Evolutionary conservation across 2,113 vertebrate species (phyloP).

Genomic region (Amphiprion percula): DNA sequence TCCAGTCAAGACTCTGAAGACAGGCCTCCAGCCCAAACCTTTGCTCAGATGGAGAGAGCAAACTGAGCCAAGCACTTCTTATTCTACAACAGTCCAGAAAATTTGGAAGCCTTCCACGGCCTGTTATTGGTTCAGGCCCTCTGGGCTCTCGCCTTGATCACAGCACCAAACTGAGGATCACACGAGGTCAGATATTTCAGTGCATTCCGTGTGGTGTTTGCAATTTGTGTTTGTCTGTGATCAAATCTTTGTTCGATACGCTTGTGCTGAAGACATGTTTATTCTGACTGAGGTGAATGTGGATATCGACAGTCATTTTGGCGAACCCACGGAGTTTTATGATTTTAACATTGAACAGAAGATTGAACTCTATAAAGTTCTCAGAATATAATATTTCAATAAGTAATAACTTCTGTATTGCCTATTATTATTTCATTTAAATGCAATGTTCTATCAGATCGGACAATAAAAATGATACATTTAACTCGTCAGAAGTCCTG

Average conservation of each 20-base stretch:
- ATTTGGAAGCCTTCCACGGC: constrained; percentile 58
- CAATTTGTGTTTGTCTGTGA: constrained; percentile 54
- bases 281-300: constrained; percentile 42
- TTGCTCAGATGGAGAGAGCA: constrained; percentile 59
- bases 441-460: constrained; percentile 52
- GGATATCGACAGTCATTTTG: constrained; percentile 51
- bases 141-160: constrained; percentile 73
- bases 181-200: constrained; percentile 44
- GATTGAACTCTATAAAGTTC: constrained; percentile 56
- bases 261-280: constrained; percentile 41
- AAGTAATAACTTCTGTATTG: constrained; percentile 43
- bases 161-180: constrained; percentile 64
- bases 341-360: constrained; percentile 64
- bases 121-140: constrained; percentile 87
- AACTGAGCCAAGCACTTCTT: constrained; percentile 59
- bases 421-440: constrained; percentile 59
- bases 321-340: constrained; percentile 42
- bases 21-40: constrained; percentile 65
- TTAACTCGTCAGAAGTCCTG: constrained; percentile 61
- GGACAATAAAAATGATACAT: constrained; percentile 38
- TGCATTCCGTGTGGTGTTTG: constrained; percentile 55
- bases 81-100: constrained; percentile 70
- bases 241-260: constrained; percentile 40
- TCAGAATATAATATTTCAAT: constrained; percentile 67
- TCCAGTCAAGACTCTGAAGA: constrained; percentile 73